Percentiles rank a stretch among this genome's conserved stretches.
Evolutionary conservation across 2,888 invertebrate species (phyloP).

Genomic region (Diplazon laetatorius): DNA sequence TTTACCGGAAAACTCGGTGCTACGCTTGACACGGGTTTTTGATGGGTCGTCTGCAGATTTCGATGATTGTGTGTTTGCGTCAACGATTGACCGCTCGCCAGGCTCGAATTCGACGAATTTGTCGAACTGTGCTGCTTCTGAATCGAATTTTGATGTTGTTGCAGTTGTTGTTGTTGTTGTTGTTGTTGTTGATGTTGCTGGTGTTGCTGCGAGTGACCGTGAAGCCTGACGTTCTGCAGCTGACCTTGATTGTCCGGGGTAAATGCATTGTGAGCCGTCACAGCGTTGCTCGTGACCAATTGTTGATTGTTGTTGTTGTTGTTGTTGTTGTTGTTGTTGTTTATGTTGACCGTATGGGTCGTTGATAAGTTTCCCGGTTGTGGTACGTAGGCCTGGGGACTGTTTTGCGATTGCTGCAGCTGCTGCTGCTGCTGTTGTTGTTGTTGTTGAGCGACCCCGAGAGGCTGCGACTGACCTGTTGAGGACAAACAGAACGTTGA

Average conservation of each 20-base stretch:
- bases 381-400: slow-evolving; percentile 70
- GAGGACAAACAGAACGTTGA: not conserved
- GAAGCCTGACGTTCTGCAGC: slow-evolving; percentile 83
- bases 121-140: slow-evolving; percentile 82
- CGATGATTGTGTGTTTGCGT: slow-evolving; percentile 75
- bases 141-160: slow-evolving; percentile 79
- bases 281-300: slow-evolving; percentile 83
- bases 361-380: slow-evolving; percentile 58
- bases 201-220: slow-evolving; percentile 83
- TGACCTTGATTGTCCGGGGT: slow-evolving; percentile 82
- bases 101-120: slow-evolving; percentile 81
- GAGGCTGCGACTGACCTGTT: slow-evolving; percentile 33
- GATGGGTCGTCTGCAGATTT: slow-evolving; percentile 83
- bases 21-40: slow-evolving; percentile 94
- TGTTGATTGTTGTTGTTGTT: slow-evolving; percentile 80
- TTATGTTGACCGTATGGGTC: too few relatives aligned
- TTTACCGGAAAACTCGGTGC: slow-evolving; percentile 88
- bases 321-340: slow-evolving; percentile 66
- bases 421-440: slow-evolving; percentile 74
- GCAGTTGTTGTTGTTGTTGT: slow-evolving; percentile 84
- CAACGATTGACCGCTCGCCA: slow-evolving; percentile 75
- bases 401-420: slow-evolving; percentile 70
- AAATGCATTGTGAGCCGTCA: slow-evolving; percentile 39
- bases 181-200: slow-evolving; percentile 84
- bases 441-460: too few relatives aligned